phyloP scores from a whole-genome alignment of 2,113 vertebrate species.

The Toxostoma redivivum region DNA sequence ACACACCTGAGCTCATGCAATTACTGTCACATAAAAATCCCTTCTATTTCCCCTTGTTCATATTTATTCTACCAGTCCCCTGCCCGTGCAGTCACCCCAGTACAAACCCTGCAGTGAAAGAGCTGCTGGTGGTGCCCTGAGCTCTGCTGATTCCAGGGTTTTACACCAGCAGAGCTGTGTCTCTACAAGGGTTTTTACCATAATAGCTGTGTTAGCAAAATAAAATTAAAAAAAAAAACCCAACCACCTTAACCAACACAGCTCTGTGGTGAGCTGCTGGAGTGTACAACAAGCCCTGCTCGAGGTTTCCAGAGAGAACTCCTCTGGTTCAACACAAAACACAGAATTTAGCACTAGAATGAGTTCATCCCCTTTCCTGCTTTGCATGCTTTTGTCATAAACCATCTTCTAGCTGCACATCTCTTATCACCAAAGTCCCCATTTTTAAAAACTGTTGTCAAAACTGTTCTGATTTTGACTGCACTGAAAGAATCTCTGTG shows the following conservation, averaged over 20 bases:
- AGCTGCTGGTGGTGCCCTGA: neutral
- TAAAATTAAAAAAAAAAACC: neutral
- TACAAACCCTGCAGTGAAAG: neutral
- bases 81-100: neutral
- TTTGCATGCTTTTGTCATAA: neutral
- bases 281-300: neutral
- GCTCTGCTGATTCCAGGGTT: neutral
- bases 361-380: neutral
- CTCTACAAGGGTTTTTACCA: neutral
- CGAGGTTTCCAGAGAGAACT: neutral
- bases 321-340: neutral
- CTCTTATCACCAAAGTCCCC: neutral
- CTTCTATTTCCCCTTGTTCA: rapidly evolving
- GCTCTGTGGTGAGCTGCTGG: neutral
- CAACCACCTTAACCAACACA: slow-evolving; percentile 14
- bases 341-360: neutral
- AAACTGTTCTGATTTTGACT: neutral
- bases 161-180: neutral
- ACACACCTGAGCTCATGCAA: neutral
- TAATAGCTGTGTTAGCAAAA: slow-evolving; percentile 39
- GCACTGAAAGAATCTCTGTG: neutral
- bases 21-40: neutral
- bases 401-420: neutral
- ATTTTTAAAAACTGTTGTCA: neutral
- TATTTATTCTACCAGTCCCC: neutral